Conservation (phyloP, 2,113 vertebrate genomes). For the Coregonus clupeaformis region DNA sequence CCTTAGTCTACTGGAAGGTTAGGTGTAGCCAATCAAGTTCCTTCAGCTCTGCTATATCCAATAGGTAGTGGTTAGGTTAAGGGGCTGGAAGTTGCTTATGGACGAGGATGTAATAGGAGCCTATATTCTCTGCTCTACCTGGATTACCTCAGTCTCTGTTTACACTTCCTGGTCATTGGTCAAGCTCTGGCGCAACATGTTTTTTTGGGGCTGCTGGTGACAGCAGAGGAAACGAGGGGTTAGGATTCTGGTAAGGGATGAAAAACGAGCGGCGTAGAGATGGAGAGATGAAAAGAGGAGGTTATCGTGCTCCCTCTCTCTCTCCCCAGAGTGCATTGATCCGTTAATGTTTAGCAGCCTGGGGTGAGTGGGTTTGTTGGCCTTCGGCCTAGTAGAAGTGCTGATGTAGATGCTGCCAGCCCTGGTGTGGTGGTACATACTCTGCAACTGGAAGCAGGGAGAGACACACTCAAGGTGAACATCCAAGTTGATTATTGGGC, state of each 20-base stretch:
- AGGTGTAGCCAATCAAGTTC: neutral
- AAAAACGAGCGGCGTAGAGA: slow-evolving; percentile 66
- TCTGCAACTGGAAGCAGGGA: too few species aligned
- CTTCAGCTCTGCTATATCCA: neutral
- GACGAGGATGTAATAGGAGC: neutral
- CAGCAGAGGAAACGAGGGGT: slow-evolving; percentile 64
- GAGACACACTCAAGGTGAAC: too few species aligned
- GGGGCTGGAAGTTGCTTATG: neutral
- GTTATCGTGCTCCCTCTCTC: slow-evolving; percentile 45
- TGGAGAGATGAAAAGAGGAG: slow-evolving; percentile 55
- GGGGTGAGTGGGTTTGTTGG: slow-evolving; percentile 67
- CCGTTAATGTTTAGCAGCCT: slow-evolving; percentile 59
- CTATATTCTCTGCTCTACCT: neutral
- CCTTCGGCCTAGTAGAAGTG: slow-evolving; percentile 60
- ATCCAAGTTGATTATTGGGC: too few species aligned
- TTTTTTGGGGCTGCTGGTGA: slow-evolving; percentile 41
- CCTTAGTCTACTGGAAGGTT: too few species aligned
- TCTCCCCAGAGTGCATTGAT: slow-evolving; percentile 61
- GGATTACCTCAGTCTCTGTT: slow-evolving; percentile 34
- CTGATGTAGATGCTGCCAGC: slow-evolving; percentile 52
- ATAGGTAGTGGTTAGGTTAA: too few species aligned
- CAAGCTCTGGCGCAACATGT: slow-evolving; percentile 40
- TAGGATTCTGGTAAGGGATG: slow-evolving; percentile 67
- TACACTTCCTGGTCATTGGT: slow-evolving; percentile 36
- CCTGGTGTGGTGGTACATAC: neutral